Percentiles rank a stretch among this genome's conserved stretches.
Conservation (phyloP, 1,140 invertebrate genomes). For the Delia radicum region DNA sequence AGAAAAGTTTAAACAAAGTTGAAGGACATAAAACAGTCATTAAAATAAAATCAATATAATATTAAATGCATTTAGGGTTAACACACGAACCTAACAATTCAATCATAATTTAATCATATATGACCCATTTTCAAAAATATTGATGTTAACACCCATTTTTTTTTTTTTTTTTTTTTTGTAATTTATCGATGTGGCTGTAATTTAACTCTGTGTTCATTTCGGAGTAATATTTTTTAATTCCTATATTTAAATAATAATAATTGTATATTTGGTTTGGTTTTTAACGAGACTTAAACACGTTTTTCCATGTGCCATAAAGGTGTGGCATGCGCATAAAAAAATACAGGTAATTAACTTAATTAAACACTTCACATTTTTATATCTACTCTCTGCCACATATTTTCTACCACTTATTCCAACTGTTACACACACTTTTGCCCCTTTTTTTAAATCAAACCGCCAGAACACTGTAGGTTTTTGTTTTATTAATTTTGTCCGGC, state of each 20-base stretch:
- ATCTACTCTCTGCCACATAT: background rate
- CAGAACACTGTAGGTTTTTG: background rate
- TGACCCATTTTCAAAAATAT: background rate
- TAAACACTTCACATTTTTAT: conserved; percentile 2
- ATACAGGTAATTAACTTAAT: conserved; percentile 5
- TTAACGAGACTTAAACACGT: background rate
- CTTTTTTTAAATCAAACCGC: background rate
- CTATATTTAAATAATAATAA: conserved; percentile 1
- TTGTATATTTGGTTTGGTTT: background rate
- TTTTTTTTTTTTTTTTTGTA: background rate
- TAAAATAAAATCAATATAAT: too few relatives aligned
- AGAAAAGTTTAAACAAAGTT: too few relatives aligned
- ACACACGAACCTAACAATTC: too few relatives aligned
- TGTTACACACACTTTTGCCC: background rate
- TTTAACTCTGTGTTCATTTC: background rate
- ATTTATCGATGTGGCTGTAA: background rate
- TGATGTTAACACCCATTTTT: background rate
- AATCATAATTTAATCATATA: background rate
- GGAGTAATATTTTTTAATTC: background rate
- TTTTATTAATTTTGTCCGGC: background rate
- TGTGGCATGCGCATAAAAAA: background rate
- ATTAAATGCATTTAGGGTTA: too few relatives aligned
- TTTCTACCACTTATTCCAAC: background rate
- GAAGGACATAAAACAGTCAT: too few relatives aligned
- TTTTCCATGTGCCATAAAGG: background rate